phyloP scores from a whole-genome alignment of 2,888 invertebrate genomes.

The Tiphia femorata region DNA sequence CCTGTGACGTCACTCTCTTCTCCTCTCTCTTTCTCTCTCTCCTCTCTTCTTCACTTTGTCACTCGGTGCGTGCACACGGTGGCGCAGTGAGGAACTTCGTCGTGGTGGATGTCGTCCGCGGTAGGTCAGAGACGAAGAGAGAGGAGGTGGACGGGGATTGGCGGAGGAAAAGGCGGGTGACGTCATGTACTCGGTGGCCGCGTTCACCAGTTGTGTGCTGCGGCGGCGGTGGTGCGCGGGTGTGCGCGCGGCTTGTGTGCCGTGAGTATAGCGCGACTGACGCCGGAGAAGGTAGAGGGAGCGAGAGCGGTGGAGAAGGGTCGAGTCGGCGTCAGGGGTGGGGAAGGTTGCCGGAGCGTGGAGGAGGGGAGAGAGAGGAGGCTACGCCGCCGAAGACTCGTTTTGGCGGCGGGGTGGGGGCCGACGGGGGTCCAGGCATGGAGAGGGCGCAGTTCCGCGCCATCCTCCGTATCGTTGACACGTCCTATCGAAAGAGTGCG shows the following conservation, averaged over 20 bases:
- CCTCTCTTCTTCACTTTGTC: background rate
- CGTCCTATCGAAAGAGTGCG: conserved; percentile 48
- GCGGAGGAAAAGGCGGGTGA: conserved; percentile 26
- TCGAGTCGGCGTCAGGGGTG: background rate
- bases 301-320: background rate
- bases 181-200: conserved; percentile 36
- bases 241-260: background rate
- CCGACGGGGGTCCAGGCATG: conserved; percentile 52
- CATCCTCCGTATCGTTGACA: conserved; percentile 61
- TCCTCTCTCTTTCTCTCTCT: background rate
- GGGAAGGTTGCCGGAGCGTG: conserved; percentile 28
- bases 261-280: conserved; percentile 27
- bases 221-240: conserved; percentile 6
- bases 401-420: conserved; percentile 49
- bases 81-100: background rate
- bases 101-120: conserved; percentile 2
- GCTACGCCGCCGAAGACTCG: conserved; percentile 49
- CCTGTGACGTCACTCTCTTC: background rate
- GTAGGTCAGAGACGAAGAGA: conserved; percentile 8
- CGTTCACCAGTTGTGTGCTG: conserved; percentile 11
- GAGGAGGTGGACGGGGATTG: conserved; percentile 8
- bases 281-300: conserved; percentile 7
- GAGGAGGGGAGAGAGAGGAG: conserved; percentile 29
- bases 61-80: background rate
- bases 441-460: conserved; percentile 64